phyloP scores from a whole-genome alignment of 2,797 vertebrate species.

The Glossophaga mutica region DNA sequence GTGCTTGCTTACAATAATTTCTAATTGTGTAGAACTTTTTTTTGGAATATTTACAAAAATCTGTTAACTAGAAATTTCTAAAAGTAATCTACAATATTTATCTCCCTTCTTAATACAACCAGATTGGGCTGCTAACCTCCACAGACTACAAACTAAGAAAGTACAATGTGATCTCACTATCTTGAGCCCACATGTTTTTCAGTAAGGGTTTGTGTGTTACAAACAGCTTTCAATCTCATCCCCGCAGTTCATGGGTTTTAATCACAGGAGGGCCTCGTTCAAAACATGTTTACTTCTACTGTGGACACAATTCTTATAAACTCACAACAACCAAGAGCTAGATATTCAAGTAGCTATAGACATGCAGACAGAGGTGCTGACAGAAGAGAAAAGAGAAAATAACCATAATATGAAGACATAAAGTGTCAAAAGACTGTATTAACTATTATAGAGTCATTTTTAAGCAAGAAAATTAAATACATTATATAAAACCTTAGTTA shows the following conservation, averaged over 20 bases:
- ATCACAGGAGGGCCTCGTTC: neutral
- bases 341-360: neutral
- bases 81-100: neutral
- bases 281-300: neutral
- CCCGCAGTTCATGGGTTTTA: neutral
- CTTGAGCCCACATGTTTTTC: neutral
- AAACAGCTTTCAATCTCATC: neutral
- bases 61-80: slow-evolving; percentile 21
- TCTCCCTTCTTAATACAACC: neutral
- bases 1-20: neutral
- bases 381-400: neutral
- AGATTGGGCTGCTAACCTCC: neutral
- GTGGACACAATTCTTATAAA: neutral
- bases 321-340: neutral
- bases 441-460: neutral
- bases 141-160: neutral
- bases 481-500: neutral
- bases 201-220: neutral
- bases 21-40: neutral
- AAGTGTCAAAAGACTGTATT: neutral
- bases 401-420: neutral
- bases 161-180: neutral
- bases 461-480: neutral
- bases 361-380: neutral
- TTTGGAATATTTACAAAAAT: slow-evolving; percentile 14